These are phyloP conservation scores for Hycleus phaleratus DNA, from an alignment of 1,140 invertebrate species.

Conservation along the genomic window DNA sequence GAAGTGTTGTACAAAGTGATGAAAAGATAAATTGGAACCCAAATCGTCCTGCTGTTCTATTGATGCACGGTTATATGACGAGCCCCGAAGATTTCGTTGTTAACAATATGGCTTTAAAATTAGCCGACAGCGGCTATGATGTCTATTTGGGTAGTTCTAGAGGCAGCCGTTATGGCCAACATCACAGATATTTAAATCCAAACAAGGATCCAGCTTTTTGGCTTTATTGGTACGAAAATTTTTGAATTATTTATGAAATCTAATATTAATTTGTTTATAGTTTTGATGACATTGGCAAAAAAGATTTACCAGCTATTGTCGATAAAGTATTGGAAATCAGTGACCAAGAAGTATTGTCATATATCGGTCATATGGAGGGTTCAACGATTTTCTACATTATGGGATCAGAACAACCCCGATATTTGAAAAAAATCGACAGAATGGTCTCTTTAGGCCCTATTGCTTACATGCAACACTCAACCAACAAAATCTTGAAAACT, in stretches of 20 bases:
- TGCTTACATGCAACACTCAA: slow-evolving; percentile 26
- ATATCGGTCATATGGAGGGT: slow-evolving; percentile 54
- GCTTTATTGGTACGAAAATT: slow-evolving; percentile 37
- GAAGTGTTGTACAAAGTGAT: background rate
- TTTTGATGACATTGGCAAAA: slow-evolving; percentile 57
- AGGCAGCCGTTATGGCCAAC: slow-evolving; percentile 53
- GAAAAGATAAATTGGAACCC: background rate
- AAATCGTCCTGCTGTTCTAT: slow-evolving; percentile 39
- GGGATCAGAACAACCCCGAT: slow-evolving; percentile 48
- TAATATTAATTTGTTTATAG: slow-evolving; percentile 31
- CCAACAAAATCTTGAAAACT: slow-evolving; percentile 12
- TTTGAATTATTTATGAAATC: background rate
- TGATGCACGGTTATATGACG: slow-evolving; percentile 62
- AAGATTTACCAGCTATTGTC: slow-evolving; percentile 62
- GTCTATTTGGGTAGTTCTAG: slow-evolving; percentile 65
- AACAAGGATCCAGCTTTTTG: slow-evolving; percentile 43
- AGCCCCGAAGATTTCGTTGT: slow-evolving; percentile 55
- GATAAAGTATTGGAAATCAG: slow-evolving; percentile 53
- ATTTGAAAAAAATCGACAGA: slow-evolving; percentile 49
- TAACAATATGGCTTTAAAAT: slow-evolving; percentile 47
- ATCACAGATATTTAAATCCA: slow-evolving; percentile 39
- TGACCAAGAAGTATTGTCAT: slow-evolving; percentile 46
- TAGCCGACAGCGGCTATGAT: slow-evolving; percentile 64
- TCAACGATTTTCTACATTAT: slow-evolving; percentile 54
- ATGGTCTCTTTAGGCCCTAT: slow-evolving; percentile 41